Base-by-base conservation (phyloP, 1,140 invertebrate species). In the Leptinotarsa defecta region DNA sequence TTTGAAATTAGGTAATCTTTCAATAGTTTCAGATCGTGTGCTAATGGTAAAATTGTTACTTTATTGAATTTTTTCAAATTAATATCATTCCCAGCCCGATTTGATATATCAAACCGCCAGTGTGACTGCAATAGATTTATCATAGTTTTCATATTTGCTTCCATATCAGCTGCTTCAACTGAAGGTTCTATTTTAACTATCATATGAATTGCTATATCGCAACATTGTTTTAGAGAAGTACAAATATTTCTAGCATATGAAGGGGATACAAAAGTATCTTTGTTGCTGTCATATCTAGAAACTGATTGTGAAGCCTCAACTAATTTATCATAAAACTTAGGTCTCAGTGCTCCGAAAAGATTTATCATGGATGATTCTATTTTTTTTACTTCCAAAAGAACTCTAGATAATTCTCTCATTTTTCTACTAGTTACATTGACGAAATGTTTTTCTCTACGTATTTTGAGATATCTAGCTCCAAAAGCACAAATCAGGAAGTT, bases 21-120 rank as follows among this genome's bases (percentile, higher is more conserved):
- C 2, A 84, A 69, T 11, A 78, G 69, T 83, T 84, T 83, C 61
- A 84, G 75, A 72, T 84, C 84, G 78, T 78, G 81, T n/a, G 83
- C 84, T 27, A 85, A 77, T n/a, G 83, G 83, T 13, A 84, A 74
- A 34, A 84, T 83, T 27, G 81, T 84, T 70, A 83, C 68, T 70
- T 84, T 83, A 68, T 84, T 84, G 75, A 71, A 83, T 76, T 84
- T 85, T 20, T 83, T 84, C 48, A 71, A 73, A 74, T 84, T 81
- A 22, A 84, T 49, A 76, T 84, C 81, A 48, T 73, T 70, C 13
- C 74, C 72, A 6, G 83, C 81, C 72, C 81, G 80, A 57, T 52
- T 77, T 15, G 80, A 81, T 68, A 81, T 70, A 48, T 81, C 79
- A 68, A 74, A 80, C n/a, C 63, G 48, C 79, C 77, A 83, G 27